Base-by-base conservation (phyloP, 1,140 invertebrate species). In the Philopotamus ludificatus region DNA sequence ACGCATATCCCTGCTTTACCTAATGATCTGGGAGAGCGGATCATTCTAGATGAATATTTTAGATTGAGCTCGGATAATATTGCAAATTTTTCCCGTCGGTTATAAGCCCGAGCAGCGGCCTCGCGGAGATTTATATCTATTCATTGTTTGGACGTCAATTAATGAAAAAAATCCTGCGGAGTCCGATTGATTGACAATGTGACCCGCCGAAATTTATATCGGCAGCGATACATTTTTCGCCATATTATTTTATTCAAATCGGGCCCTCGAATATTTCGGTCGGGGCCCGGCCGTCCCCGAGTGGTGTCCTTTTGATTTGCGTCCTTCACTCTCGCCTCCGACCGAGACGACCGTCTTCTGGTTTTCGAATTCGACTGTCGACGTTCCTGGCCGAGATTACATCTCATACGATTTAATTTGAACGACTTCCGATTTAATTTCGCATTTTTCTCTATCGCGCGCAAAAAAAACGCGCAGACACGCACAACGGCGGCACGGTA, bases 131-230 rank as follows among this genome's bases (percentile, higher is more conserved):
- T 70, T 70, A 70, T 70, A 64, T 67, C 68, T 70, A 70, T 70
- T 70, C 68, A 70, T 70, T 70, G 68, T 70, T 70, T 60, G 61
- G 58, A 70, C 61, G 68, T 70, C 68, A 70, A 70, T 70, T 70
- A 70, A 70, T 70, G 68, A 67, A 70, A 70, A 70, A 70, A 70
- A 64, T 65, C 16, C 60, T 50, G n/a, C n/a, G 63, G 23, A 4
- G 10, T n/a, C 60, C 49, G 68, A 70, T 70, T 70, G 68, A 70
- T 70, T 70, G 68, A 70, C 68, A 70, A 67, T 70, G 65, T 60
- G 25, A 57, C 45, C 49, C 44, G 22, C 15, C 53, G 45, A 70
- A 70, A 67, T 70, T 67, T 70, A 70, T 70, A 70, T 67, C 60
- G 64, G 54, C 61, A 44, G 50, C 28, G 65, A 66, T 63, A 65